Evolutionary conservation across 2,888 invertebrate genomes (phyloP), one percentile per base, ranked within the genome.

Genomic region (Andrena flavipes): DNA sequence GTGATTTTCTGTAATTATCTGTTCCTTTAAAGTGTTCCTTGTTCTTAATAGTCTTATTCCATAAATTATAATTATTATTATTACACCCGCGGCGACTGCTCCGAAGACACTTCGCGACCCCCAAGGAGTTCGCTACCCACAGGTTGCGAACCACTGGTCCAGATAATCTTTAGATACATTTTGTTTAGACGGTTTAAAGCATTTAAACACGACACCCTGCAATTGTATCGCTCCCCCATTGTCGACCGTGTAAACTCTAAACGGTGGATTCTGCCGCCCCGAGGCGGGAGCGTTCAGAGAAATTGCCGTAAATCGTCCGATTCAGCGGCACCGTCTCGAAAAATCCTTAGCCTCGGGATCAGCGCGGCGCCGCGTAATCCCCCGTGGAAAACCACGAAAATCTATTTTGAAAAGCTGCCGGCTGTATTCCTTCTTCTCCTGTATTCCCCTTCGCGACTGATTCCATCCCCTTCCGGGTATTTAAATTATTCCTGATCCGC

Each of bases 221-320:
- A 48, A n/a, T n/a, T 48, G 68, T 26, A 49, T 54, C 29, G 26
- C n/a, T 4, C 8, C 33, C 54, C 8, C 10, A 26, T 62, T 59
- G 26, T 62, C 48, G 13, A 10, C n/a, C 29, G 29, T 48, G 51
- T 42, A 56, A 56, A 63, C 54, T 48, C 23, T 23, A 63, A 71
- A 49, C 65, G 51, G 26, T 29, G 59, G 71, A 79, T 79, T 70
- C 72, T 79, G 68, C 63, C 70, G 67, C 10, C 68, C 42, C 59
- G 26, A 29, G 65, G 42, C 35, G 20, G 49, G 62, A 23, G 70
- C 56, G 62, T 29, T 29, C 75, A n/a, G 29, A 63, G 64, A 69
- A 82, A 67, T 79, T 74, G 75, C 65, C 60, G 75, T 86, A 87
- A 86, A 86, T 77, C 82, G 79, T 59, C 67, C 80, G 78, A 86